Conservation (phyloP, 2,113 vertebrate species). For the Laticauda laticaudata region DNA sequence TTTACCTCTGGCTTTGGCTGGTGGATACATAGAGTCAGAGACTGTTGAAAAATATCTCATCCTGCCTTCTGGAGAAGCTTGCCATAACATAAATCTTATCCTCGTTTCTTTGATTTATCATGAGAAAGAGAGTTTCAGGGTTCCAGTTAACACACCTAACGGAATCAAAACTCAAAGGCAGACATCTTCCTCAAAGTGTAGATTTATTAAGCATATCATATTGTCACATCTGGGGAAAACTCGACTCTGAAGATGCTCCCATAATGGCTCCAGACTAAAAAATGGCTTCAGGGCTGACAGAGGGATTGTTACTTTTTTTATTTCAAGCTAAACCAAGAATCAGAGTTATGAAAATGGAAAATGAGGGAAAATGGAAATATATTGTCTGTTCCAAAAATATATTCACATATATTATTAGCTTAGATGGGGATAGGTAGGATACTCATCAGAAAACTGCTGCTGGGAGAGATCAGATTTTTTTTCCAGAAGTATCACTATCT, state of each 20-base stretch:
- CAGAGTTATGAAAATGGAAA: not conserved
- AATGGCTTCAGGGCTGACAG: not conserved
- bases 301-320: not conserved
- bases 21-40: not conserved
- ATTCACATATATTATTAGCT: not conserved
- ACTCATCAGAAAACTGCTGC: not conserved
- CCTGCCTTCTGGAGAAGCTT: not conserved
- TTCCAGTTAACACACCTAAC: no score
- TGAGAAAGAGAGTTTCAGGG: not conserved
- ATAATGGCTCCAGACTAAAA: no score
- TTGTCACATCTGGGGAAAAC: no score
- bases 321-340: not conserved
- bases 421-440: not conserved
- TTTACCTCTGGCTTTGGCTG: conserved; percentile 6
- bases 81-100: not conserved
- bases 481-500: not conserved
- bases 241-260: no score
- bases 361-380: not conserved
- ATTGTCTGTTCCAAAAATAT: not conserved
- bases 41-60: not conserved
- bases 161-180: no score
- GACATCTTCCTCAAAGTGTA: no score
- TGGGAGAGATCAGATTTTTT: not conserved
- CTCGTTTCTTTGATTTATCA: conserved; percentile 29
- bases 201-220: no score